Conservation (phyloP, 2,113 vertebrate species). For the Saguinus imperator region DNA sequence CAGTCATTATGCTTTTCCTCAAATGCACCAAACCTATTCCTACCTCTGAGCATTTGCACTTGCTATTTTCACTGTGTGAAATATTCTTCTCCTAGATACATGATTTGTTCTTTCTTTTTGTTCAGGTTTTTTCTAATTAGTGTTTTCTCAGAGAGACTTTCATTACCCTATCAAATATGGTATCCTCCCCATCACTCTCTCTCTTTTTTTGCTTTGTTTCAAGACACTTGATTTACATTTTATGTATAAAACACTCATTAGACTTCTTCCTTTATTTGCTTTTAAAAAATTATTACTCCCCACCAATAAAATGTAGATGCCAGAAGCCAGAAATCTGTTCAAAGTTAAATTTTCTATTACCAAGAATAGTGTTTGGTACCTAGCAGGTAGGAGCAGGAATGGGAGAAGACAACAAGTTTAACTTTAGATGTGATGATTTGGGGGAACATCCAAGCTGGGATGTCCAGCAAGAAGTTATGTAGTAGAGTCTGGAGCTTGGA, state of each 20-base stretch:
- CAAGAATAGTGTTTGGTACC: not conserved
- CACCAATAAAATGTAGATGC: slow-evolving; percentile 3
- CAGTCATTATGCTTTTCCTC: not conserved
- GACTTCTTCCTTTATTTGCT: not conserved
- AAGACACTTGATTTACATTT: not conserved
- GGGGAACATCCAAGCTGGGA: not conserved
- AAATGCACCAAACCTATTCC: not conserved
- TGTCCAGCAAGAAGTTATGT: not conserved
- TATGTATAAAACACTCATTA: not conserved
- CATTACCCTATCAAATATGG: not conserved
- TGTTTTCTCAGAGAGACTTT: not conserved
- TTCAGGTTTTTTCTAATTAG: not conserved
- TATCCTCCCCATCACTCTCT: not conserved
- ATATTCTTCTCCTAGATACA: not conserved
- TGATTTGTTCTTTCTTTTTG: not conserved
- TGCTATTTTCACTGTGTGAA: not conserved
- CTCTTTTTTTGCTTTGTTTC: not conserved
- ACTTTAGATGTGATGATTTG: not conserved
- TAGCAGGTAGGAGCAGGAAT: not conserved
- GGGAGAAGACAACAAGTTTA: not conserved
- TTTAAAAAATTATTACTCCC: not conserved
- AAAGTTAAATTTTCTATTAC: not conserved
- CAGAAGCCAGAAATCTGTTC: not conserved
- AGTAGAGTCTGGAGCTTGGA: not conserved
- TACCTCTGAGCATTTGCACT: not conserved